Conservation (phyloP, 2,113 vertebrate genomes). For the Nibea albiflora region DNA sequence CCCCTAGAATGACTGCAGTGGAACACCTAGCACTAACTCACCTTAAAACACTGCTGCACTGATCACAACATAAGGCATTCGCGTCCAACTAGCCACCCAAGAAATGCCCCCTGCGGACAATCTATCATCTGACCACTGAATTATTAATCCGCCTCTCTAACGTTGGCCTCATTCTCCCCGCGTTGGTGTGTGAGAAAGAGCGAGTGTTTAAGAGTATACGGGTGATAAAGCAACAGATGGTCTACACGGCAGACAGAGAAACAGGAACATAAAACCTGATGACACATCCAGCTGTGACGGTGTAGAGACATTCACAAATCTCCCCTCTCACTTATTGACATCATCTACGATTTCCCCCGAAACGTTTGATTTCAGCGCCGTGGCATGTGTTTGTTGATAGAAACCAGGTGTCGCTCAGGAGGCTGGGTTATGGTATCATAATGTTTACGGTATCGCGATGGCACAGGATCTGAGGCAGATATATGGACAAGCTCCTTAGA, state of each 20-base stretch:
- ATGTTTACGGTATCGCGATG: constrained; percentile 55
- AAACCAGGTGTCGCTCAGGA: constrained; percentile 76
- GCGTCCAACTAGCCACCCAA: constrained; percentile 36
- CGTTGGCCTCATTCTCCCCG: constrained; percentile 38
- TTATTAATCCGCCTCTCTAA: constrained; percentile 67
- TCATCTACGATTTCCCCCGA: constrained; percentile 67
- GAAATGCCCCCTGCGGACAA: constrained; percentile 49
- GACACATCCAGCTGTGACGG: constrained; percentile 61
- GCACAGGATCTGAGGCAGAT: constrained; percentile 64
- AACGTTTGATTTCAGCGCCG: constrained; percentile 60
- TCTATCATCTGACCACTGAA: constrained; percentile 63
- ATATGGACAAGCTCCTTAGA: constrained; percentile 19
- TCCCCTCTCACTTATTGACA: constrained; percentile 61
- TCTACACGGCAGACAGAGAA: constrained; percentile 34
- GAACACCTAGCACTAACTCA: constrained; percentile 69
- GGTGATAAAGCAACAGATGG: constrained; percentile 65
- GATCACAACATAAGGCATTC: constrained; percentile 51
- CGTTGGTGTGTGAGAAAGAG: neutral
- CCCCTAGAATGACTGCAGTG: constrained; percentile 41
- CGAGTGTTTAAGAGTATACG: constrained; percentile 17
- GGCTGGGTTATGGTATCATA: constrained; percentile 51
- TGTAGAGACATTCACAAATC: constrained; percentile 34
- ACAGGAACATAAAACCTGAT: constrained; percentile 19
- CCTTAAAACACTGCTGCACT: constrained; percentile 58
- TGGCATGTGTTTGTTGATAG: constrained; percentile 61